phyloP scores from a whole-genome alignment of 2,888 invertebrate genomes.

The Tupiocoris notatus region DNA sequence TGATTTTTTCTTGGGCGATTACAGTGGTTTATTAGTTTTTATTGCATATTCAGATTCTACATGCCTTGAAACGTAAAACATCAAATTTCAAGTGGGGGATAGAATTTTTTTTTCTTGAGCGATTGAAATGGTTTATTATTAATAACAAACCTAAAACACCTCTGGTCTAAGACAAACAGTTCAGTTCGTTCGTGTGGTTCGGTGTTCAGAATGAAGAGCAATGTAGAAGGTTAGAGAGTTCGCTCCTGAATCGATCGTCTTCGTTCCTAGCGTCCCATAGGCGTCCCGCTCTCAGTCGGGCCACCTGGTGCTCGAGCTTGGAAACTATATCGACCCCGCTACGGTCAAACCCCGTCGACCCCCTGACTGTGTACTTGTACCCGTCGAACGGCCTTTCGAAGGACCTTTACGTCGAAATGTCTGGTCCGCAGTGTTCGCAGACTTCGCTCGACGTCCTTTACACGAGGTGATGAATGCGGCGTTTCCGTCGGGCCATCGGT shows the following conservation, averaged over 20 bases:
- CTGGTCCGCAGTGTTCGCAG: background rate
- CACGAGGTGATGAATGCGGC: background rate
- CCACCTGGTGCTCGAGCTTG: slow-evolving; percentile 34
- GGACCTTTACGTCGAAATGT: background rate
- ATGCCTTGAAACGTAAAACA: too few relatives aligned
- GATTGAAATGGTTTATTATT: too few relatives aligned
- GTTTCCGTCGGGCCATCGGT: too few relatives aligned
- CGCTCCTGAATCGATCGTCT: background rate
- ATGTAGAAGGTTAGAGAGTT: background rate
- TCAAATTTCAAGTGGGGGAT: too few relatives aligned
- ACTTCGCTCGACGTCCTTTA: background rate
- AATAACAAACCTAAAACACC: too few relatives aligned
- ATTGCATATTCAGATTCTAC: too few relatives aligned
- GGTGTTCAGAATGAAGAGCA: background rate
- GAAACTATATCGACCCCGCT: slow-evolving; percentile 33
- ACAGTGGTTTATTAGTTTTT: too few relatives aligned
- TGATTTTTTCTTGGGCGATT: too few relatives aligned
- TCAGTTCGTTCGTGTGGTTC: background rate
- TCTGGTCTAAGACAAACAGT: background rate
- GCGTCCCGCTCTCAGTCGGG: background rate
- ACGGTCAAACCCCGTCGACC: background rate
- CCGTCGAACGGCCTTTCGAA: background rate
- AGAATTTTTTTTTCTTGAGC: too few relatives aligned
- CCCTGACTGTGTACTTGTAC: background rate
- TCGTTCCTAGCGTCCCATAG: background rate